Conservation (phyloP, 2,797 vertebrate species). For the Hirundo rustica region DNA sequence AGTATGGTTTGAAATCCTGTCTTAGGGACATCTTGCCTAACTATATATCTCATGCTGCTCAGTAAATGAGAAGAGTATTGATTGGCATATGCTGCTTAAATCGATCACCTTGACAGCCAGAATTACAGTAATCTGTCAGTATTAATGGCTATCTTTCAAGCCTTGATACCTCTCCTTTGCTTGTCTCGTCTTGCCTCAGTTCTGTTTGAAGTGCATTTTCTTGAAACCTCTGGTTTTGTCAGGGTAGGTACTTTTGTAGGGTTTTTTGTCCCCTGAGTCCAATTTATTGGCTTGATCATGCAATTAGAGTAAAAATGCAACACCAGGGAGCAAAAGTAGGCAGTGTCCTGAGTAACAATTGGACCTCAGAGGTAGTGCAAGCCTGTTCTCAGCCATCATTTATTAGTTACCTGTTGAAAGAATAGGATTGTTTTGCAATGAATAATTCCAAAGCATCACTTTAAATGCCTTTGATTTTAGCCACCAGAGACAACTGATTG, state of each 20-base stretch:
- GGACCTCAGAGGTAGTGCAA: conserved; percentile 58
- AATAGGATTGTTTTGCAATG: conserved; percentile 55
- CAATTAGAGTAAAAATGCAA: conserved; percentile 76
- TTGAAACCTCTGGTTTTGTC: conserved; percentile 75
- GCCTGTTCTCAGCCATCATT: conserved; percentile 65
- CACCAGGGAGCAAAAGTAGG: conserved; percentile 62
- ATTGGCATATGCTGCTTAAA: conserved; percentile 92
- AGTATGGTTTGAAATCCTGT: conserved; percentile 80
- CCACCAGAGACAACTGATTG: conserved; percentile 35
- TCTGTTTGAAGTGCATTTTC: conserved; percentile 79
- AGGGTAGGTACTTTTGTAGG: conserved; percentile 68
- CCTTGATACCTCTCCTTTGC: conserved; percentile 74
- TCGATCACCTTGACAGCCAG: conserved; percentile 96
- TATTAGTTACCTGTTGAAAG: conserved; percentile 75
- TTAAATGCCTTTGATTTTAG: conserved; percentile 72
- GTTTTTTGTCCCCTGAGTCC: conserved; percentile 68
- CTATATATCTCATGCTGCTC: conserved; percentile 79
- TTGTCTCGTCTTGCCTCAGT: conserved; percentile 74
- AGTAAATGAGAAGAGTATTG: conserved; percentile 91
- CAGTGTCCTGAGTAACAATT: conserved; percentile 63
- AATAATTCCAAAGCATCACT: conserved; percentile 72
- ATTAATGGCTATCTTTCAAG: conserved; percentile 91
- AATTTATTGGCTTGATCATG: conserved; percentile 78
- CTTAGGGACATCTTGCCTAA: conserved; percentile 76
- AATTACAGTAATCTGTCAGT: conserved; percentile 99